A percentile compares a stretch with the other conserved stretches of the same genome.
Conservation (phyloP, 1,140 invertebrate genomes). For the Drosophila sproati region DNA sequence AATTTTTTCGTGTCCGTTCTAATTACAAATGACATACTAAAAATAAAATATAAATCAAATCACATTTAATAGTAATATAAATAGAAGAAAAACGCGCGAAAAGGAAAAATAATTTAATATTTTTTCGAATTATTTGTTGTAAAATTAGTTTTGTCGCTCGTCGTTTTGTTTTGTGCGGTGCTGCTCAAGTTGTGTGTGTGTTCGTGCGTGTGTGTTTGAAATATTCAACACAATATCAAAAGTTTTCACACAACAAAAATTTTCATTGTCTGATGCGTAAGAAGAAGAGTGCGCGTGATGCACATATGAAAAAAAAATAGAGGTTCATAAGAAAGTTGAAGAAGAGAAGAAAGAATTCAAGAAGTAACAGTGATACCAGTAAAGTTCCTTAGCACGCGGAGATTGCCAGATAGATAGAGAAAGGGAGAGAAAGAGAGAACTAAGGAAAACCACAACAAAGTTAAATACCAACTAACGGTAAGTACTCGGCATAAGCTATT, state of each 20-base stretch:
- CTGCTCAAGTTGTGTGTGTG: slow-evolving; percentile 32
- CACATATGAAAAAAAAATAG: slow-evolving; percentile 48
- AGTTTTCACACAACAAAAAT: slow-evolving; percentile 34
- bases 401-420: slow-evolving; percentile 11
- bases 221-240: slow-evolving; percentile 28
- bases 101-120: slow-evolving; percentile 23
- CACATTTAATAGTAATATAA: neutral
- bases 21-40: slow-evolving; percentile 36
- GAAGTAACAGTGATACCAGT: slow-evolving; percentile 45
- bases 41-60: slow-evolving; percentile 9
- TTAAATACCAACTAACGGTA: slow-evolving; percentile 56
- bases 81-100: slow-evolving; percentile 37
- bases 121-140: slow-evolving; percentile 17
- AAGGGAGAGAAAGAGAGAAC: slow-evolving; percentile 19
- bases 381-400: slow-evolving; percentile 65
- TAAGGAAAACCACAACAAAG: slow-evolving; percentile 22
- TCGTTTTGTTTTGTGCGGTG: slow-evolving; percentile 48
- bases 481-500: slow-evolving; percentile 35
- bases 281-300: slow-evolving; percentile 57
- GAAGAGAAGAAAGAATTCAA: slow-evolving; percentile 29
- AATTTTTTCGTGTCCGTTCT: slow-evolving; percentile 46
- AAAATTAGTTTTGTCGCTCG: slow-evolving; percentile 30
- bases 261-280: slow-evolving; percentile 72
- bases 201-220: slow-evolving; percentile 19
- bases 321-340: slow-evolving; percentile 36